phyloP scores from a whole-genome alignment of 2,888 invertebrate genomes.

The Endomychus coccineus region DNA sequence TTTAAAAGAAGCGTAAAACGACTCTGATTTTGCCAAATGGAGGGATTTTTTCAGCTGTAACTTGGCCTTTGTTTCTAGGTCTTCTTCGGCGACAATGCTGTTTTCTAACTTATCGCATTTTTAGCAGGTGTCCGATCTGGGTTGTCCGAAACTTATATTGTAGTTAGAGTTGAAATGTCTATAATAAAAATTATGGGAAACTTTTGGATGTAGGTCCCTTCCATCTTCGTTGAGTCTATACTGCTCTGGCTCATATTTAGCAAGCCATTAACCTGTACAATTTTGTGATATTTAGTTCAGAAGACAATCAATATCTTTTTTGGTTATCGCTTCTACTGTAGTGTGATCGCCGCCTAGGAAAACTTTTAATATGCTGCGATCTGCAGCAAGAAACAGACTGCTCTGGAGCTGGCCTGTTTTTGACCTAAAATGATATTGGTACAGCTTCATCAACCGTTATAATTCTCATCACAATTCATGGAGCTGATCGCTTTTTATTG shows the following conservation, averaged over 20 bases:
- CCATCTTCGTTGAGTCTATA: too few species aligned
- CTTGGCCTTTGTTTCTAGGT: slow-evolving; percentile 15
- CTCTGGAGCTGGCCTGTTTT: too few species aligned
- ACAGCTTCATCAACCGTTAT: too few species aligned
- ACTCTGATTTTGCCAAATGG: slow-evolving; percentile 21
- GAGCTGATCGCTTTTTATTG: too few species aligned
- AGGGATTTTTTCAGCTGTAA: slow-evolving; percentile 18
- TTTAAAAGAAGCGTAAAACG: slow-evolving; percentile 20
- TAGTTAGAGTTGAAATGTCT: slow-evolving; percentile 15
- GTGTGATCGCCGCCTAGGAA: slow-evolving; percentile 13
- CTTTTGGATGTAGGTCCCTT: too few species aligned
- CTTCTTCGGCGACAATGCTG: slow-evolving; percentile 10
- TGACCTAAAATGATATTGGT: too few species aligned
- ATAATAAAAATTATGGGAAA: slow-evolving; percentile 15
- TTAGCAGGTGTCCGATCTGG: slow-evolving; percentile 16
- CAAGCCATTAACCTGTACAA: too few species aligned
- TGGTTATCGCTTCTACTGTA: slow-evolving; percentile 13
- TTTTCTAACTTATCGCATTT: slow-evolving; percentile 16
- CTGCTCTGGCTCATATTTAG: too few species aligned
- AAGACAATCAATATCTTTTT: too few species aligned
- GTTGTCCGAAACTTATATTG: slow-evolving; percentile 17
- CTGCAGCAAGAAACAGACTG: too few species aligned
- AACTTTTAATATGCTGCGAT: slow-evolving; percentile 14
- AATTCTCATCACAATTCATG: too few species aligned
- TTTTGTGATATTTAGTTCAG: slow-evolving; percentile 7